Evolutionary conservation across 2,888 invertebrate genomes (phyloP), one percentile per base, ranked within the genome.

Genomic region (Tetanocera ferruginea): DNA sequence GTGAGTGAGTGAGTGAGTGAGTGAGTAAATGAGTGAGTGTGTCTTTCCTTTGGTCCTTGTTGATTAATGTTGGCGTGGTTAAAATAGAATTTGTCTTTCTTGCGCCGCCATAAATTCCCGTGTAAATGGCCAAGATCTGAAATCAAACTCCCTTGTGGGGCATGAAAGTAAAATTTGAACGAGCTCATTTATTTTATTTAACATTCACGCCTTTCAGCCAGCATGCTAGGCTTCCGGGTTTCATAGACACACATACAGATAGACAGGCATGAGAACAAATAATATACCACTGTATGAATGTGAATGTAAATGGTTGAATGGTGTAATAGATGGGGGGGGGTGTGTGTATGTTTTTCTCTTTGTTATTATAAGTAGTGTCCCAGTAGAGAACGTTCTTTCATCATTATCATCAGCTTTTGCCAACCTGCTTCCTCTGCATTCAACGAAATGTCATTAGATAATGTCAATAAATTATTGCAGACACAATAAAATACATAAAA

Each of bases 131-230:
- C 52, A 6, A 60, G 73, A 60, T 73, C 62, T 73, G 60, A 73
- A 73, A 73, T 60, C 60, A 62, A 73, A 62, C 62, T 37, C 60
- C 62, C 73, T 62, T 17, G 25, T 19, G 49, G 14, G 73, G 49
- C 62, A 49, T 70, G 74, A 78, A 70, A 70, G 64, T 52, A 57
- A 78, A 74, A 66, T 70, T 74, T 64, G 67, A 43, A 67, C 28
- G 55, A 37, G 60, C 43, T 75, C 34, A 62, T 62, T 78, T 52
- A 73, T 62, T 73, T 43, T 62, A 60, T 73, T 73, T 73, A 73
- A 62, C 43, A 60, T 60, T 60, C 71, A 66, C 64, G 70, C 70
- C 70, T 70, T 70, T 70, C 51, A 51, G 64, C 3, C 14, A 49
- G 43, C 37, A 55, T 71, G 60, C 5, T 17, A 70, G 19, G 14